Evolutionary conservation across 2,113 vertebrate species (phyloP).

Genomic region (Scomber japonicus): DNA sequence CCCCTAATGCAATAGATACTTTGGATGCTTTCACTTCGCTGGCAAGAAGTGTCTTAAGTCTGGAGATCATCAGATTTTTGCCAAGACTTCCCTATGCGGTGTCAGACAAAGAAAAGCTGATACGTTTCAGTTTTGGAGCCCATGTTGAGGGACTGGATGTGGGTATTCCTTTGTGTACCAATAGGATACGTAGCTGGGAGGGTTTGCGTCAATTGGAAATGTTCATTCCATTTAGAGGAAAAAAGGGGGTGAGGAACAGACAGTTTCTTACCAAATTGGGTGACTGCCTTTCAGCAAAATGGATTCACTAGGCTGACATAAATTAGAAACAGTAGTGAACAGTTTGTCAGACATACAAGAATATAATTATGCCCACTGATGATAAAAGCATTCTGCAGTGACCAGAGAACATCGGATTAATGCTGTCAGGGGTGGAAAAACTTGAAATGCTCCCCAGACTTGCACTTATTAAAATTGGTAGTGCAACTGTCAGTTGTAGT

Average conservation of each 20-base stretch:
- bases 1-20: constrained; percentile 57
- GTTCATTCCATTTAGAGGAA: constrained; percentile 59
- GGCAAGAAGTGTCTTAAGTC: constrained; percentile 55
- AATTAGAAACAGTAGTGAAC: constrained; percentile 50
- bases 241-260: constrained; percentile 38
- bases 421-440: constrained; percentile 53
- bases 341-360: constrained; percentile 27
- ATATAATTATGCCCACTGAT: constrained; percentile 18
- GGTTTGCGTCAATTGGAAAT: constrained; percentile 64
- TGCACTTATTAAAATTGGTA: constrained; percentile 19
- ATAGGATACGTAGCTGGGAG: constrained; percentile 44
- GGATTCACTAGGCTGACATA: constrained; percentile 50
- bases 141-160: constrained; percentile 44
- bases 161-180: constrained; percentile 55
- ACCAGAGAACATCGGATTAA: constrained; percentile 46
- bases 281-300: constrained; percentile 49
- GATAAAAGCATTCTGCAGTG: constrained; percentile 47
- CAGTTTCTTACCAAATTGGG: constrained; percentile 48
- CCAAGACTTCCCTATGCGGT: constrained; percentile 63
- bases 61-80: constrained; percentile 67
- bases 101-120: constrained; percentile 67
- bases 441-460: constrained; percentile 33
- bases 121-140: constrained; percentile 63
- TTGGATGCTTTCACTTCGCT: constrained; percentile 66
- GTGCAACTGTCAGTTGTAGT: constrained; percentile 31